Conservation (phyloP, 2,797 vertebrate species). For the Pipistrellus nathusii region DNA sequence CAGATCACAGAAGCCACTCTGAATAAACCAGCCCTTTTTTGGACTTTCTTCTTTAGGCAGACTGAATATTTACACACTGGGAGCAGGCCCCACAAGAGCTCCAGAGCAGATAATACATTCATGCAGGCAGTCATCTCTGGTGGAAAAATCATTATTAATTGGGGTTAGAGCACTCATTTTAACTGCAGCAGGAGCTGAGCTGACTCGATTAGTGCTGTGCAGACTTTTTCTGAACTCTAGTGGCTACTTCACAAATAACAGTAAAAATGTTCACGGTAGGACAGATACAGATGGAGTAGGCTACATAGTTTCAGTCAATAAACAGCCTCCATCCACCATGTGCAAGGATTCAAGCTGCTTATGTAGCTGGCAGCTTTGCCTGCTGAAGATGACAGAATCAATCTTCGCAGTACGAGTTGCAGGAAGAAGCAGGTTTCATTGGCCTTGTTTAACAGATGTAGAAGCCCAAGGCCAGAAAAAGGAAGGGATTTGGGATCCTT, state of each 20-base stretch:
- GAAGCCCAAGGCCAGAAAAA: slow-evolving; percentile 8
- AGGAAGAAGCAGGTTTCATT: slow-evolving; percentile 19
- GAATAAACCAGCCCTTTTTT: slow-evolving; percentile 68
- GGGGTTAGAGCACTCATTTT: slow-evolving; percentile 43
- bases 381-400: neutral
- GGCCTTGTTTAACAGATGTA: neutral
- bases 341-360: slow-evolving; percentile 44
- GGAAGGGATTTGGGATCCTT: neutral
- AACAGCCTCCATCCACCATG: slow-evolving; percentile 12
- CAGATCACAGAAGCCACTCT: slow-evolving; percentile 60
- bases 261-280: slow-evolving; percentile 19
- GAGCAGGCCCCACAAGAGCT: slow-evolving; percentile 1
- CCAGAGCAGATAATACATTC: slow-evolving; percentile 49
- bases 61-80: slow-evolving; percentile 65
- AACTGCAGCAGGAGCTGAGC: slow-evolving; percentile 17
- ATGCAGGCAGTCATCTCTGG: neutral
- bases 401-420: neutral
- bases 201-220: neutral
- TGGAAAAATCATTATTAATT: slow-evolving; percentile 33
- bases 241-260: slow-evolving; percentile 65
- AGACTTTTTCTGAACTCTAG: slow-evolving; percentile 56
- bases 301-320: slow-evolving; percentile 16
- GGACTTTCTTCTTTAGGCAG: slow-evolving; percentile 47
- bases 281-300: neutral
- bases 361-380: slow-evolving; percentile 20